Percentiles rank a stretch among this genome's conserved stretches.
These are phyloP conservation scores for Hirudinaria manillensis DNA, from an alignment of 2,888 invertebrate genomes.

Conservation along the genomic window DNA sequence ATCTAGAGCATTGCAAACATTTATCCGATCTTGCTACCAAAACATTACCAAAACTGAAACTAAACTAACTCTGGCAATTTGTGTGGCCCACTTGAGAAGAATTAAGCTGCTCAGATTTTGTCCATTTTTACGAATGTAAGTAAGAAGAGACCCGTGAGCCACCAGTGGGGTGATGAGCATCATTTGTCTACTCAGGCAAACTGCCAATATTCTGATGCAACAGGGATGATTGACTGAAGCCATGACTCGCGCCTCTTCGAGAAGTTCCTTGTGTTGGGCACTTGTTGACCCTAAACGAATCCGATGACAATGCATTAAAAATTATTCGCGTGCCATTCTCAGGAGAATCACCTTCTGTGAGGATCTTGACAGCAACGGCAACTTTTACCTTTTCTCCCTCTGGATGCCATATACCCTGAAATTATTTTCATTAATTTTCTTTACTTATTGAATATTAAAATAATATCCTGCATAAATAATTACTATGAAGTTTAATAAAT, in stretches of 20 bases:
- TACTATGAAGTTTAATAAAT: no score
- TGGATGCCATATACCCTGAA: slow-evolving; percentile 44
- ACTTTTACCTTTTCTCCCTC: slow-evolving; percentile 59
- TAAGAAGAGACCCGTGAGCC: slow-evolving; percentile 89
- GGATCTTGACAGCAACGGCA: slow-evolving; percentile 95
- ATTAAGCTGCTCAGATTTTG: slow-evolving; percentile 89
- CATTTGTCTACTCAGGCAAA: slow-evolving; percentile 84
- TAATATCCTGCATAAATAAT: no score
- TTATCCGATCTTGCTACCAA: not conserved
- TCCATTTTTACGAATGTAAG: slow-evolving; percentile 84
- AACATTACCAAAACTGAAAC: not conserved
- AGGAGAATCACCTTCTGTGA: slow-evolving; percentile 65
- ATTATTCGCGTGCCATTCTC: not conserved
- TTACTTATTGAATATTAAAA: no score
- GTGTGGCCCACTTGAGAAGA: slow-evolving; percentile 91
- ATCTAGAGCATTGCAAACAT: not conserved
- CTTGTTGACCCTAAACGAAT: slow-evolving; percentile 57
- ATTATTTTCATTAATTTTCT: not conserved
- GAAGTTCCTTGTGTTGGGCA: slow-evolving; percentile 76
- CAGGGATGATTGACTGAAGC: slow-evolving; percentile 92
- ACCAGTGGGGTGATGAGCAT: slow-evolving; percentile 95
- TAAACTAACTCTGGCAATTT: slow-evolving; percentile 69
- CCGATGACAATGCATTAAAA: not conserved
- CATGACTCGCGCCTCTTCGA: slow-evolving; percentile 96
- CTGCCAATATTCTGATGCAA: slow-evolving; percentile 80